A percentile compares a stretch with the other conserved stretches of the same genome.
Evolutionary conservation across 2,797 vertebrate genomes (phyloP).

Genomic region (Sciaenops ocellatus): DNA sequence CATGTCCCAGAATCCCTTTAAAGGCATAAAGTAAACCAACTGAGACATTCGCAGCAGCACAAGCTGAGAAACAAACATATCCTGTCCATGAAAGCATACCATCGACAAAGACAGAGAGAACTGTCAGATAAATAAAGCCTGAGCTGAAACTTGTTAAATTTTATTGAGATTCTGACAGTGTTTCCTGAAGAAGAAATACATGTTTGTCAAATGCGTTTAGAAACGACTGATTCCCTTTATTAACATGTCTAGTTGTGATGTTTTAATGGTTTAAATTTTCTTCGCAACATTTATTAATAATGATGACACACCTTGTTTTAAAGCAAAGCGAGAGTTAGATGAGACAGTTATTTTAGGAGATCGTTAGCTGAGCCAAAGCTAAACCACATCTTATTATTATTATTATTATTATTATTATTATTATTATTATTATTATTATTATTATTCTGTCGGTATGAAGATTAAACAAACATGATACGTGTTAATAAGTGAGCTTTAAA

Average conservation of each 20-base stretch:
- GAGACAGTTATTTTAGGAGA: too few species aligned
- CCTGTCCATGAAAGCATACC: constrained; percentile 11
- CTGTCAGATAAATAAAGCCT: not conserved
- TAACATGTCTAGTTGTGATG: not conserved
- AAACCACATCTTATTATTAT: too few species aligned
- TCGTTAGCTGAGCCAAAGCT: too few species aligned
- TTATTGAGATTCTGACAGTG: not conserved
- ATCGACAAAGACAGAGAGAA: constrained; percentile 3
- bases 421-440: too few species aligned
- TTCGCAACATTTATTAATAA: not conserved
- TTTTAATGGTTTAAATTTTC: not conserved
- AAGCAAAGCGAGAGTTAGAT: too few species aligned
- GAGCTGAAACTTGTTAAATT: not conserved
- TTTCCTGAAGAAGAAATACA: not conserved
- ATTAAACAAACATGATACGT: too few species aligned
- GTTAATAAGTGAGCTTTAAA: too few species aligned
- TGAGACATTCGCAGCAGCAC: not conserved
- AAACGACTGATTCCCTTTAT: not conserved
- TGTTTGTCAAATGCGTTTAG: not conserved
- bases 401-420: too few species aligned
- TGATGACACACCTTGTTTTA: too few species aligned
- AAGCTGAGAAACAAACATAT: not conserved
- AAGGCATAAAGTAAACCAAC: constrained; percentile 16
- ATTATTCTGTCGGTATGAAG: too few species aligned
- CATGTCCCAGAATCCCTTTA: constrained; percentile 32